Conservation (phyloP, 2,113 vertebrate species). For the Polypterus bichir region DNA sequence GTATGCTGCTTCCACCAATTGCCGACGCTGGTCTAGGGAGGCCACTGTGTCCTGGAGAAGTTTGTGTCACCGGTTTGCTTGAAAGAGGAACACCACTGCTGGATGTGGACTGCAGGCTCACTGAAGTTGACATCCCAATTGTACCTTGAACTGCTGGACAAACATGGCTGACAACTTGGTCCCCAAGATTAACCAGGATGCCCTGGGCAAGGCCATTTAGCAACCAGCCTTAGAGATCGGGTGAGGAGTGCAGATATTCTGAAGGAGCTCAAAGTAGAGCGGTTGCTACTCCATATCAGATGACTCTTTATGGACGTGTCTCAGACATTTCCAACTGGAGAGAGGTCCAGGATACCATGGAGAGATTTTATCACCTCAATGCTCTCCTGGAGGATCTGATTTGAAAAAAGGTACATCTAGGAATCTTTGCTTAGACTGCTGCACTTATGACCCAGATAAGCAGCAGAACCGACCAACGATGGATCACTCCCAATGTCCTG, state of each 20-base stretch:
- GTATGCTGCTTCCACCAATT: constrained; percentile 62
- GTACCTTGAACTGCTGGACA: constrained; percentile 83
- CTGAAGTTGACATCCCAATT: constrained; percentile 47
- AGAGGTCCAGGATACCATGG: too few relatives aligned
- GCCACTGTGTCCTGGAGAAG: constrained; percentile 61
- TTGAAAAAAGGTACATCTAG: too few relatives aligned
- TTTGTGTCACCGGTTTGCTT: constrained; percentile 59
- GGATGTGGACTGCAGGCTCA: constrained; percentile 55
- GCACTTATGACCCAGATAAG: too few relatives aligned
- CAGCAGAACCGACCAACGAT: too few relatives aligned
- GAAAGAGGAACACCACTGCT: constrained; percentile 63
- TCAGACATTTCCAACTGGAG: too few relatives aligned
- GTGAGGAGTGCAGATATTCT: constrained; percentile 75
- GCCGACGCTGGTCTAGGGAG: constrained; percentile 82
- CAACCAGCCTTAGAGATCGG: constrained; percentile 81
- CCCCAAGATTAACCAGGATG: constrained; percentile 28
- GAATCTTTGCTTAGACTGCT: too few relatives aligned
- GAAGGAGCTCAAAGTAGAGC: constrained; percentile 60
- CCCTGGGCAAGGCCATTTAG: constrained; percentile 66
- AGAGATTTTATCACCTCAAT: too few relatives aligned
- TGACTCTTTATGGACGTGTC: too few relatives aligned
- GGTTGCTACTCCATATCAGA: constrained; percentile 3
- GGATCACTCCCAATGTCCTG: too few relatives aligned
- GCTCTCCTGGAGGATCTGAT: too few relatives aligned
- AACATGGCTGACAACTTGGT: constrained; percentile 37